phyloP scores from a whole-genome alignment of 2,888 invertebrate genomes.

The Junonia oenone region DNA sequence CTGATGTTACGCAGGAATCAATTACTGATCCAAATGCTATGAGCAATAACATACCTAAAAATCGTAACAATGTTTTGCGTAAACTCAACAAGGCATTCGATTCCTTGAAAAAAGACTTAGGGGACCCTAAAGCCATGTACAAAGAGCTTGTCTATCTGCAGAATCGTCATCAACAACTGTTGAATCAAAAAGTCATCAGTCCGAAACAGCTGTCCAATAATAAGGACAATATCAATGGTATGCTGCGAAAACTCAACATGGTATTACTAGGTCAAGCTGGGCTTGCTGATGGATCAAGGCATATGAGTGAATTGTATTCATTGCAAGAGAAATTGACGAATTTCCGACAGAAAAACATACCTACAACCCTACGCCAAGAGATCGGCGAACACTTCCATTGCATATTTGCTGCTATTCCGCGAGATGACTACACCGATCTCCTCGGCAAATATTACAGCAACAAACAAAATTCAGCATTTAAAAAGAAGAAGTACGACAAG shows the following conservation, averaged over 20 bases:
- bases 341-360: constrained; percentile 47
- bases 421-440: constrained; percentile 59
- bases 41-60: constrained; percentile 51
- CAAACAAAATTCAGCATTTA: constrained; percentile 28
- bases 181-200: constrained; percentile 53
- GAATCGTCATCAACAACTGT: constrained; percentile 58
- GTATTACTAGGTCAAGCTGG: constrained; percentile 81
- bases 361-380: constrained; percentile 59
- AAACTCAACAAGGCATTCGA: constrained; percentile 53
- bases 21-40: constrained; percentile 12
- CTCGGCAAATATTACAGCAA: constrained; percentile 46
- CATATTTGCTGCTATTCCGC: constrained; percentile 69
- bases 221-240: constrained; percentile 59
- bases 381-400: constrained; percentile 72
- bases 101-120: constrained; percentile 62
- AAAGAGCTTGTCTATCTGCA: constrained; percentile 64
- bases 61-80: constrained; percentile 48
- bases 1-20: constrained; percentile 23
- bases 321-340: constrained; percentile 53
- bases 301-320: constrained; percentile 60
- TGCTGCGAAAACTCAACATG: constrained; percentile 75
- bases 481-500: constrained; percentile 40
- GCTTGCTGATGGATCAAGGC: constrained; percentile 67
- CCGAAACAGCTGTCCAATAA: constrained; percentile 49
- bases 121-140: constrained; percentile 69